Base-by-base conservation (phyloP, 2,113 vertebrate genomes). In the Dolichallabes microphthalmus region DNA sequence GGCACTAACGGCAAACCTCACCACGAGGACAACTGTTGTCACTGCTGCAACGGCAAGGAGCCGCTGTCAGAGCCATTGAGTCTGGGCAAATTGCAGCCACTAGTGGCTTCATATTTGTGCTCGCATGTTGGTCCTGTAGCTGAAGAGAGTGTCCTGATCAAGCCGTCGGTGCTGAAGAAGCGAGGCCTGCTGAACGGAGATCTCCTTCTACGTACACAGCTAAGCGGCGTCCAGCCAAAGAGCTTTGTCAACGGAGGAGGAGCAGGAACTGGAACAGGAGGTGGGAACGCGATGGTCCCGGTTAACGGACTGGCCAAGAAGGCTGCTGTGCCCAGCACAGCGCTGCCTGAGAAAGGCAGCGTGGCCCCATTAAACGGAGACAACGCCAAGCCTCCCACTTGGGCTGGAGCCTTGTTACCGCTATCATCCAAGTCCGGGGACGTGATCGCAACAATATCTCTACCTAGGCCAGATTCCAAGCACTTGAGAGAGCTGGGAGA, bases 261-360 rank as follows among this genome's bases (percentile, higher is more conserved):
- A 97, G 95, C 92, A 87, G 94, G 77, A 94, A 95, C 89, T 95
- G 96, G 53, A 95, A 95, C 93, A 90, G 92, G 53, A 90, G 92
- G 53, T 86, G 92, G 20, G 73, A 92, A 89, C 90, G 93, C 96
- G 86, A 91, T 93, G 91, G 92, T 92, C 55, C 94, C 96, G 52
- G 96, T 99, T 55, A 99, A 99, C 39, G 98, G 98, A 87, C 94
- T 98, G 91, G 96, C 98, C 90, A 98, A 97, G 94, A 98, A 98
- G 92, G 92, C 96, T 91, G 95, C 95, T 87, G 96, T 95, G 94
- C 85, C 92, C 7, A 95, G 94, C 91, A 93, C 96, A 9, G 94
- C 90, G 86, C 91, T 96, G 57, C 85, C 88, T 7, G 88, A 87
- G 79, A 88, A 88, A 83, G 96, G 97, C 88, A 96, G 94, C 71